Evolutionary conservation across 2,113 vertebrate species (phyloP).

Genomic region (Tinamus guttatus): DNA sequence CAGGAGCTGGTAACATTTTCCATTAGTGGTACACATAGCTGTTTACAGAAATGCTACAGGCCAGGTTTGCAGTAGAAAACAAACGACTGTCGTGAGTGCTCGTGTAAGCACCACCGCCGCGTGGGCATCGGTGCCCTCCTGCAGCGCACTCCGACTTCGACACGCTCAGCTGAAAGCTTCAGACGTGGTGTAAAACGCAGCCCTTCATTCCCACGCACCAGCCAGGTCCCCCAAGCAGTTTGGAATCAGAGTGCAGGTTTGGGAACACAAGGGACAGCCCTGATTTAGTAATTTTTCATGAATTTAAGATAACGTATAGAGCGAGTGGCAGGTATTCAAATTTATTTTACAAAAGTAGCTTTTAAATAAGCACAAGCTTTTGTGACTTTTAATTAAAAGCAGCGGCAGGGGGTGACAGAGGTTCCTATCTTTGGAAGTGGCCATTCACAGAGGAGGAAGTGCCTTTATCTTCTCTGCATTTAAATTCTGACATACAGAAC

Average conservation of each 20-base stretch:
- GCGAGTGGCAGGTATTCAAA: not conserved
- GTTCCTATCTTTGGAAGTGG: not conserved
- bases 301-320: not conserved
- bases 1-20: not conserved
- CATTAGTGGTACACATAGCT: not conserved
- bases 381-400: not conserved
- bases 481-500: not conserved
- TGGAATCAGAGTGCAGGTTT: not conserved
- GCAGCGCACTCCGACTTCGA: not conserved
- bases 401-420: accelerated
- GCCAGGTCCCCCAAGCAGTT: not conserved
- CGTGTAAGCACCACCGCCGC: not conserved
- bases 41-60: not conserved
- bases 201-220: not conserved
- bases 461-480: not conserved
- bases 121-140: too few relatives aligned
- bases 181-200: not conserved
- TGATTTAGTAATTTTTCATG: not conserved
- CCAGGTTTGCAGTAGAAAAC: not conserved
- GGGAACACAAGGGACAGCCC: not conserved
- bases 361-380: not conserved
- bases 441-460: not conserved
- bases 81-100: accelerated
- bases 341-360: not conserved
- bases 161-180: not conserved